phyloP scores from a whole-genome alignment of 2,888 invertebrate species.

The Fabriciana adippe region DNA sequence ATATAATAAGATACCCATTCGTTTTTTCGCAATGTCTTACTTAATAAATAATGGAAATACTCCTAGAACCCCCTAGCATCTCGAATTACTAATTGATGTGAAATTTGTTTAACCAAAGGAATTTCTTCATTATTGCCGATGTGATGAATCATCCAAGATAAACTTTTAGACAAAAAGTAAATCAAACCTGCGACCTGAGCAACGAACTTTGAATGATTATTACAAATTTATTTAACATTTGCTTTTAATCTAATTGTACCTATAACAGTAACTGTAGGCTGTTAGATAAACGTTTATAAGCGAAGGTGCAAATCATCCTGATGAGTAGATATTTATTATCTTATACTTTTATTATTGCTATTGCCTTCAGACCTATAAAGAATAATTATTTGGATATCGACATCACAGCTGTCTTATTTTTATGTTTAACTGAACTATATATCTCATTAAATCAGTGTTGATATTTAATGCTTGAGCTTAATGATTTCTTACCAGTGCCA shows the following conservation, averaged over 20 bases:
- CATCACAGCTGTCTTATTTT: conserved; percentile 22
- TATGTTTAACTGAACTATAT: conserved; percentile 15
- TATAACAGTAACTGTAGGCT: no score
- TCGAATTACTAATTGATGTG: conserved; percentile 75
- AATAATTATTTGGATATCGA: no score
- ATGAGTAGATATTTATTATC: conserved; percentile 32
- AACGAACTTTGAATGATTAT: conserved; percentile 59
- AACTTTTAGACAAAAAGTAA: conserved; percentile 71
- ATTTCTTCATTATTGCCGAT: conserved; percentile 70
- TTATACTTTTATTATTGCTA: conserved; percentile 31
- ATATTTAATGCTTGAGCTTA: conserved; percentile 41
- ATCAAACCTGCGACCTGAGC: conserved; percentile 55
- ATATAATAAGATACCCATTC: conserved; percentile 1
- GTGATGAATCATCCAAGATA: conserved; percentile 76
- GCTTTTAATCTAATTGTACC: conserved; percentile 44
- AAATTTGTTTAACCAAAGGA: conserved; percentile 70
- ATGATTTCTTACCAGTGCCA: conserved; percentile 62
- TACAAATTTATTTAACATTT: conserved; percentile 62
- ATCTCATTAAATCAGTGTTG: conserved; percentile 39
- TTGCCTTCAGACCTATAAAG: no score
- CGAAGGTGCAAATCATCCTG: conserved; percentile 50
- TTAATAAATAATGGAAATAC: conserved; percentile 45
- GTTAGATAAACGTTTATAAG: conserved; percentile 48
- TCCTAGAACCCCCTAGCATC: conserved; percentile 47
- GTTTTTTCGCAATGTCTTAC: conserved; percentile 5